These are phyloP conservation scores for Operophtera brumata DNA, from an alignment of 2,888 invertebrate species.

Conservation along the genomic window DNA sequence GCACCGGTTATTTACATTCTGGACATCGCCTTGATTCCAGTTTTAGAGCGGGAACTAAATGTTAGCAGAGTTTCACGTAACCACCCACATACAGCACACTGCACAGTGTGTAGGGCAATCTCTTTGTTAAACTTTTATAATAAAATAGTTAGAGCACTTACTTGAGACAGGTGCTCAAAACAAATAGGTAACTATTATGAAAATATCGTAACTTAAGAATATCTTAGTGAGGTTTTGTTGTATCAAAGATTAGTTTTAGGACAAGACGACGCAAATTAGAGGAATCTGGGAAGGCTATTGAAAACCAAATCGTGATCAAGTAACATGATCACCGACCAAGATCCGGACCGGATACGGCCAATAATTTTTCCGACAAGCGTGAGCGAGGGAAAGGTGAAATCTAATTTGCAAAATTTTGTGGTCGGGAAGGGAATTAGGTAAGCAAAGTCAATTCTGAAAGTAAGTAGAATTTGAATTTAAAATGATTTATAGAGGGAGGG, in stretches of 20 bases:
- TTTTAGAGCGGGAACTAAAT: conserved; percentile 27
- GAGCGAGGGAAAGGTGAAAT: conserved; percentile 65
- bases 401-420: conserved; percentile 76
- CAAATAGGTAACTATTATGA: background rate
- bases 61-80: conserved; percentile 18
- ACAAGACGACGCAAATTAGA: background rate
- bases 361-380: conserved; percentile 57
- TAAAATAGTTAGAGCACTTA: background rate
- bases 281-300: conserved; percentile 27
- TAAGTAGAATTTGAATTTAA: conserved; percentile 80
- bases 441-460: conserved; percentile 77
- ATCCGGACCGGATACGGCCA: conserved; percentile 60
- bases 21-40: conserved; percentile 29
- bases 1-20: conserved; percentile 31
- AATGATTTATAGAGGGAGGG: conserved; percentile 79
- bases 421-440: conserved; percentile 72
- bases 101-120: background rate
- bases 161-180: background rate
- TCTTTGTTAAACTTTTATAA: background rate
- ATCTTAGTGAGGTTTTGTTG: background rate
- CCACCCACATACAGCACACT: conserved; percentile 2
- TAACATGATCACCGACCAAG: conserved; percentile 51
- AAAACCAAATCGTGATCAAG: conserved; percentile 44
- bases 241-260: background rate
- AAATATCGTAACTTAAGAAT: background rate